A percentile compares a stretch with the other conserved stretches of the same genome.
Evolutionary conservation across 92 coral and sea anemone species (phyloP).

Genomic region (Epizoanthus ramosus): DNA sequence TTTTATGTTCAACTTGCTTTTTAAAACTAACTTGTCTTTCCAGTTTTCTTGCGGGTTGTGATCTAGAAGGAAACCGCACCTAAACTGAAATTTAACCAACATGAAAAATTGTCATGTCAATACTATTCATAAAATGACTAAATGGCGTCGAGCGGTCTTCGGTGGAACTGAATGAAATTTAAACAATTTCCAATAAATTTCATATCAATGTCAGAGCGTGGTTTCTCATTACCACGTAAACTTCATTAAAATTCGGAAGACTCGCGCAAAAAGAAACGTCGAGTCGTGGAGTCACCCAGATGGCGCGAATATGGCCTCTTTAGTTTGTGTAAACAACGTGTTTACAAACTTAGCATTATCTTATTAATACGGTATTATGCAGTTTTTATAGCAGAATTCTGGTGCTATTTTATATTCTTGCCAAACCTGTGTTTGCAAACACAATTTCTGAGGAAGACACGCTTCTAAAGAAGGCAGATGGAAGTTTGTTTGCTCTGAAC

Average conservation of each 20-base stretch:
- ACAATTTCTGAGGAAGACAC: slow-evolving; percentile 41
- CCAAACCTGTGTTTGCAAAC: slow-evolving; percentile 57
- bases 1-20: slow-evolving; percentile 1
- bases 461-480: slow-evolving; percentile 80
- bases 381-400: slow-evolving; percentile 38
- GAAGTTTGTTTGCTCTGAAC: slow-evolving; percentile 37
- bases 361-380: slow-evolving; percentile 77
- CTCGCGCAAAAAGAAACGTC: slow-evolving; percentile 37
- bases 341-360: slow-evolving; percentile 80
- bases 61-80: slow-evolving; percentile 73
- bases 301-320: slow-evolving; percentile 73
- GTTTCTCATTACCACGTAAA: slow-evolving; percentile 62
- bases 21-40: not conserved
- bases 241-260: slow-evolving; percentile 56
- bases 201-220: slow-evolving; percentile 92
- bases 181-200: slow-evolving; percentile 86
- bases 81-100: slow-evolving; percentile 49
- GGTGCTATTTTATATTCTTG: slow-evolving; percentile 49
- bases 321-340: slow-evolving; percentile 71
- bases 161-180: slow-evolving; percentile 69
- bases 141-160: slow-evolving; percentile 88
- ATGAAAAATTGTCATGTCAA: slow-evolving; percentile 42
- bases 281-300: slow-evolving; percentile 84
- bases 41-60: slow-evolving; percentile 37
- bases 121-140: slow-evolving; percentile 70